These are phyloP conservation scores for Drosophila prostipennis DNA, from an alignment of 2,888 invertebrate genomes.

Conservation along the genomic window DNA sequence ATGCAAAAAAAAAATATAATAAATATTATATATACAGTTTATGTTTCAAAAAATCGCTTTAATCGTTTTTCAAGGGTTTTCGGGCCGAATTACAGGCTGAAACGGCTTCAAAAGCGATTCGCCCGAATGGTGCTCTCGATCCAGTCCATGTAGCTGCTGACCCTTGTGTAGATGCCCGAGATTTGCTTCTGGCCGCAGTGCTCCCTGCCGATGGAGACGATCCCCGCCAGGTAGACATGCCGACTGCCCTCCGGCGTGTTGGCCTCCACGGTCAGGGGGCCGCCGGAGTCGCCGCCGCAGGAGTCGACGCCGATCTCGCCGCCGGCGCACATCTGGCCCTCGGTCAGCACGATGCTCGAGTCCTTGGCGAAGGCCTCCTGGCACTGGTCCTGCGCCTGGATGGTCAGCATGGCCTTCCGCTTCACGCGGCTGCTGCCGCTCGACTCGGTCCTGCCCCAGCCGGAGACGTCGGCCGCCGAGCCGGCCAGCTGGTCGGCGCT, in stretches of 20 bases:
- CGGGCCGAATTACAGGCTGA: no score
- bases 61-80: not conserved
- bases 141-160: conserved; percentile 58
- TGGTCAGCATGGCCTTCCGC: conserved; percentile 49
- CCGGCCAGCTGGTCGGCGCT: conserved; percentile 73
- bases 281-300: conserved; percentile 87
- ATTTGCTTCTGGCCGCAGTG: conserved; percentile 46
- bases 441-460: conserved; percentile 87
- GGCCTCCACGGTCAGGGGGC: conserved; percentile 84
- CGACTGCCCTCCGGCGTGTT: conserved; percentile 31
- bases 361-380: conserved; percentile 5
- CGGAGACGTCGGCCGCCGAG: conserved; percentile 85
- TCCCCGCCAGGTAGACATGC: conserved; percentile 56
- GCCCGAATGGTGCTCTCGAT: conserved; percentile 48
- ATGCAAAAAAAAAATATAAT: conserved; percentile 3
- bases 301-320: conserved; percentile 76
- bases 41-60: not conserved
- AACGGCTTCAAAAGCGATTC: conserved; percentile 22
- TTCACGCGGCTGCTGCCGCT: conserved; percentile 47
- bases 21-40: not conserved
- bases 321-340: conserved; percentile 57
- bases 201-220: conserved; percentile 55
- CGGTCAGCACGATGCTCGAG: not conserved
- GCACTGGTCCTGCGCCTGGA: conserved; percentile 44
- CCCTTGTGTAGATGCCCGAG: conserved; percentile 61